These are phyloP conservation scores for Pogonocherus hispidulus DNA, from an alignment of 2,888 invertebrate genomes.

Conservation along the genomic window DNA sequence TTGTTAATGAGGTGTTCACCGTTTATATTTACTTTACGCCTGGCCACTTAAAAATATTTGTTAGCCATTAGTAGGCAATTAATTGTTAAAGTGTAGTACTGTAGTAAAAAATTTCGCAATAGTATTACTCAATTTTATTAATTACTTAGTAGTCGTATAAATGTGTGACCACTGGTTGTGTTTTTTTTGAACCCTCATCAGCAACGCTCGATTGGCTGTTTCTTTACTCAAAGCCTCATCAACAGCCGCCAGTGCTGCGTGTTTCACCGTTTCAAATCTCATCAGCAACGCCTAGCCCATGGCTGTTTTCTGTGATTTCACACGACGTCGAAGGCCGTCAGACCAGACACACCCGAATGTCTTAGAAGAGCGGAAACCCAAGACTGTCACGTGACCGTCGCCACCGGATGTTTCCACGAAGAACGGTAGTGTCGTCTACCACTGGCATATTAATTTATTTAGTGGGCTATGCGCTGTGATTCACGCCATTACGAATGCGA, in stretches of 20 bases:
- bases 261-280: not conserved
- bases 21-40: no score
- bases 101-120: no score
- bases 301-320: not conserved
- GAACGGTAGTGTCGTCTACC: conserved; percentile 34
- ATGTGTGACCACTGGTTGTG: no score
- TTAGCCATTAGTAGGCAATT: no score
- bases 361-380: conserved; percentile 8
- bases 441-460: conserved; percentile 18
- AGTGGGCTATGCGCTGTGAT: conserved; percentile 16
- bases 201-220: no score
- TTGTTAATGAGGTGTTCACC: not conserved
- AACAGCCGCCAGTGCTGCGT: not conserved
- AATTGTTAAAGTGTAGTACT: no score
- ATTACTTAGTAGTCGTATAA: no score
- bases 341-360: not conserved
- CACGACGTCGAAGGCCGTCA: not conserved
- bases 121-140: no score
- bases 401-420: conserved; percentile 40
- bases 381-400: conserved; percentile 32
- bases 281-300: not conserved
- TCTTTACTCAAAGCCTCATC: not conserved
- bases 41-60: no score
- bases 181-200: no score
- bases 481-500: conserved; percentile 12